These are phyloP conservation scores for Ctenicera cuprea DNA, from an alignment of 2,888 invertebrate genomes.

Conservation along the genomic window DNA sequence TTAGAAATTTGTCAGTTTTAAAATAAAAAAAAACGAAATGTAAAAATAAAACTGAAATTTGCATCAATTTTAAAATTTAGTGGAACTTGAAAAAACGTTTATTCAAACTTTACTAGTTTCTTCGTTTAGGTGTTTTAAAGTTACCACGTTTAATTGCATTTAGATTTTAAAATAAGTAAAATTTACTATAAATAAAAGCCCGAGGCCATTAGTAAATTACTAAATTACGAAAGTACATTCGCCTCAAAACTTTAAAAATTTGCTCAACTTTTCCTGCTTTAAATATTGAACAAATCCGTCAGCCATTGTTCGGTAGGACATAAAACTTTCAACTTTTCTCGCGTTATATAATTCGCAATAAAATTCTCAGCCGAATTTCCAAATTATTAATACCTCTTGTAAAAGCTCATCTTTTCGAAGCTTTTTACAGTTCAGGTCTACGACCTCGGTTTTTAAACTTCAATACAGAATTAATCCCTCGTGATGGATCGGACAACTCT, in stretches of 20 bases:
- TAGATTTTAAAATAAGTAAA: not conserved
- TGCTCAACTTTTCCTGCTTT: conserved; percentile 3
- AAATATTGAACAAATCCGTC: conserved; percentile 15
- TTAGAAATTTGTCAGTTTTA: no score
- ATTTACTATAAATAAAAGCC: not conserved
- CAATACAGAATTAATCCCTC: conserved; percentile 14
- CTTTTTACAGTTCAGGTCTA: conserved; percentile 5
- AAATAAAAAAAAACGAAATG: no score
- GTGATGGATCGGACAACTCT: conserved; percentile 3
- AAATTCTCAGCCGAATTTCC: conserved; percentile 8
- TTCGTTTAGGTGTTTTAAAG: no score
- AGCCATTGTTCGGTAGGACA: conserved; percentile 9
- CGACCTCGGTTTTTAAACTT: conserved; percentile 6
- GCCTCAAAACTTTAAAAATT: conserved; percentile 5
- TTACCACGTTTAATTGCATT: not conserved
- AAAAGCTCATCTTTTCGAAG: conserved; percentile 1
- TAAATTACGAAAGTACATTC: not conserved
- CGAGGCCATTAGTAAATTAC: not conserved
- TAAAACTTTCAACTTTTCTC: conserved; percentile 13
- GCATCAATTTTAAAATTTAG: no score
- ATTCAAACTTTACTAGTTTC: not conserved
- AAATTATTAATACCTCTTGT: conserved; percentile 7
- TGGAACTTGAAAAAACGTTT: not conserved
- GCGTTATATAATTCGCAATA: conserved; percentile 13
- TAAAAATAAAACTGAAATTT: no score